phyloP scores from a whole-genome alignment of 2,888 invertebrate genomes.

The Papilio elwesi region DNA sequence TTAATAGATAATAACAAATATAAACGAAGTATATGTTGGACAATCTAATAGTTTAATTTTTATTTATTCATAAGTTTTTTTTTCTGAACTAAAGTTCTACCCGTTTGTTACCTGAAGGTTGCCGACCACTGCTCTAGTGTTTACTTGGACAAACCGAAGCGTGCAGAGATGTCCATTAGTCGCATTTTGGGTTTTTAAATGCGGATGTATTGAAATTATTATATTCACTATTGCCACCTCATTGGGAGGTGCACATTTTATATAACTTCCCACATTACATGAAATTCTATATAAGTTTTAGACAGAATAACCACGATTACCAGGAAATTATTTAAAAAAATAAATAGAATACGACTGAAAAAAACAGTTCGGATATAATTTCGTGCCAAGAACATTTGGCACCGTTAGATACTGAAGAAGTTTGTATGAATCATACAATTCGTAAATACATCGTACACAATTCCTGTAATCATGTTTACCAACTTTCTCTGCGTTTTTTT shows the following conservation, averaged over 20 bases:
- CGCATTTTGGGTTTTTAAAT: too few species aligned
- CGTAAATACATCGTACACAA: neutral
- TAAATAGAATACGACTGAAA: neutral
- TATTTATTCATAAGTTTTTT: too few species aligned
- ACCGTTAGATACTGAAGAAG: neutral
- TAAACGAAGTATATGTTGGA: too few species aligned
- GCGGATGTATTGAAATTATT: too few species aligned
- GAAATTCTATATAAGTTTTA: neutral
- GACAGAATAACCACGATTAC: neutral
- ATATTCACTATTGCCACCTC: too few species aligned
- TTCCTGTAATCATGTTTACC: too few species aligned
- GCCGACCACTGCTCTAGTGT: too few species aligned
- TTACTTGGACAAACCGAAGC: too few species aligned
- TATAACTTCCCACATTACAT: neutral
- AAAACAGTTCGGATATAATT: neutral
- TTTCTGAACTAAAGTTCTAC: too few species aligned
- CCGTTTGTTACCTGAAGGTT: too few species aligned
- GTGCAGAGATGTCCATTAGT: neutral
- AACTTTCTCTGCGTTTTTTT: neutral
- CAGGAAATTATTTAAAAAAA: neutral
- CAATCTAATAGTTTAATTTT: too few species aligned
- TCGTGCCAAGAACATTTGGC: conserved; percentile 18
- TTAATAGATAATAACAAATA: too few species aligned
- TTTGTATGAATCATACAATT: neutral
- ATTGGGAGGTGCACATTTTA: neutral